Base-by-base conservation (phyloP, 2,888 invertebrate species). In the Amphipyra tragopoginis region DNA sequence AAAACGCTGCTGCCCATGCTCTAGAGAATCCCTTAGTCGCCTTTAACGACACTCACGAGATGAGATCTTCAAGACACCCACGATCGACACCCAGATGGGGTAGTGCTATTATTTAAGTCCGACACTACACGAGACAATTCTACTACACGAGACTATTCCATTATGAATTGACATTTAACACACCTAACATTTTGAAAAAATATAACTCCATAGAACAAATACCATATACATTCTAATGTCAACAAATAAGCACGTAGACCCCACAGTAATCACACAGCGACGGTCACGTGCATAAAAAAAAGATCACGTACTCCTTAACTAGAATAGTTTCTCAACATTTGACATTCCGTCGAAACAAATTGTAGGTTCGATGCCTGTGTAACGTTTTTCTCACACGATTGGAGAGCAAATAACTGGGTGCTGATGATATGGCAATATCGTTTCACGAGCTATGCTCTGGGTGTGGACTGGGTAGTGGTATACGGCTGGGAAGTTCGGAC, bases 321-420 rank as follows among this genome's bases (percentile, higher is more conserved):
- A 72, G 79, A 72, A 78, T 77, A 66, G 86, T 90, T 90, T 87
- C 90, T 75, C 89, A 92, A 92, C 91, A 87, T 90, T 94, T 93
- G 93, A 93, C 93, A 93, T 93, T 90, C 90, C 89, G 63, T 74
- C 57, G 79, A 72, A 69, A 81, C 84, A 92, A 93, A 94, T 93
- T 93, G 88, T 83, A 76, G 87, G 91, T 89, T 91, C 85, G 87
- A 84, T 87, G 84, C 74, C 84, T 84, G 80, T 81, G 84, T 83
- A 87, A 88, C 84, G 92, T 92, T 93, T 93, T 93, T 93, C 93
- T 93, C 94, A 94, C 94, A 93, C 94, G 90, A 92, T 89, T 86
- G 86, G 92, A 91, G 89, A 90, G 90, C 89, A 94, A 93, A 94
- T 94, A 91, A 91, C 90, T 89, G 86, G 93, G 90, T 92, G 92